Percentiles rank a stretch among this genome's conserved stretches.
phyloP scores from a whole-genome alignment of 2,797 vertebrate species.

The Numenius phaeopus region DNA sequence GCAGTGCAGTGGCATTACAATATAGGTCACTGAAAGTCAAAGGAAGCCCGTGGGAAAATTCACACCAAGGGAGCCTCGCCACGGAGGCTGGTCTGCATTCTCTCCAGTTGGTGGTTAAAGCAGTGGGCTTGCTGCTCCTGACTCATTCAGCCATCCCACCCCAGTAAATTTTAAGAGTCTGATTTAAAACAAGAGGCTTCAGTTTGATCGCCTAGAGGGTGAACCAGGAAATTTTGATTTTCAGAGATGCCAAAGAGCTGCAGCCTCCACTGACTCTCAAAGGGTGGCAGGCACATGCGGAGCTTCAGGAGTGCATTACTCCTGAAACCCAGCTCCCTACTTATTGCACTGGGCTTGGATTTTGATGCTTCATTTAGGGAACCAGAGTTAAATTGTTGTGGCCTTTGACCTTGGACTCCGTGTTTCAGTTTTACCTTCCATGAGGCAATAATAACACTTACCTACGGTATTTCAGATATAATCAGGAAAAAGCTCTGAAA shows the following conservation, averaged over 20 bases:
- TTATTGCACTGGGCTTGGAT: not conserved
- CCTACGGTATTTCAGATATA: not conserved
- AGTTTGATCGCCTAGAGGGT: not conserved
- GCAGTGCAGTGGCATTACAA: not conserved
- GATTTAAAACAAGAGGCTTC: not conserved
- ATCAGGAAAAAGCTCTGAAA: not conserved
- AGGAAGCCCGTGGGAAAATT: not conserved
- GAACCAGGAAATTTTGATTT: not conserved
- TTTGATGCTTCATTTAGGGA: not conserved
- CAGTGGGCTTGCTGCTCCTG: not conserved
- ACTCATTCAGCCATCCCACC: not conserved
- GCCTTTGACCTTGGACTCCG: not conserved
- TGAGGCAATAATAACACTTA: not conserved
- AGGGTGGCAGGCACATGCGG: fast-evolving
- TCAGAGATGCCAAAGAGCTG: not conserved
- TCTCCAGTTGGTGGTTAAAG: fast-evolving
- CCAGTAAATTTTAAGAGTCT: not conserved
- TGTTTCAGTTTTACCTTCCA: not conserved
- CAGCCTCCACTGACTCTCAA: not conserved
- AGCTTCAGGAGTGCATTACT: not conserved
- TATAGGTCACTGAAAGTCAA: not conserved
- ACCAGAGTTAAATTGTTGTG: not conserved
- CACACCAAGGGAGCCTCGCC: fast-evolving
- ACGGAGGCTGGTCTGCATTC: fast-evolving
- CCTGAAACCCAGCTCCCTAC: not conserved